Evolutionary conservation across 2,113 vertebrate genomes (phyloP), one percentile per base, ranked within the genome.

Genomic region (Corythaeola cristata): DNA sequence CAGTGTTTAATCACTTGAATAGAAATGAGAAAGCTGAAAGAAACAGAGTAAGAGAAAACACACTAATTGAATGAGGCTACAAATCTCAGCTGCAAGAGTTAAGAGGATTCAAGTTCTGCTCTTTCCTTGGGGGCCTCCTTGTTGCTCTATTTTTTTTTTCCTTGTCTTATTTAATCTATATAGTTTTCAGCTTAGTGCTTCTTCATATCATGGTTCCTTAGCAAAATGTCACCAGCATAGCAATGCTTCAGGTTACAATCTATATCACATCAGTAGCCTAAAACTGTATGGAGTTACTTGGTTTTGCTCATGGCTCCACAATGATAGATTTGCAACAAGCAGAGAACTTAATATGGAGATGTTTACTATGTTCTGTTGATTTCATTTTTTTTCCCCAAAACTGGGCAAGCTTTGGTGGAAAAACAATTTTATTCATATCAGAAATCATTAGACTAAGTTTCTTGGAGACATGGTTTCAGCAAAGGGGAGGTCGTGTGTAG

Each of bases 161-260:
- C 17, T 27, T 71, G 56, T 86, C 88, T 78, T 89, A 44, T n/a
- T 86, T 92, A 89, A 92, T 93, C 88, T 81, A 41, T 90, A 45
- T 5, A 30, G 33, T 84, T 92, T 95, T 95, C 45, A 55, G 28
- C 35, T 62, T 88, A 45, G 41, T 83, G 35, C 53, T 86, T 74
- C 35, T 89, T 93, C 19, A 5, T 67, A 47, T 77, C 24, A 8
- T 86, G 52, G 37, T 67, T 88, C 41, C 41, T 83, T 85, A 82
- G 44, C 49, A 68, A 79, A 91, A 94, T 85, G 68, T 93, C 76
- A 94, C 50, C 63, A 77, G 47, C 59, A 50, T 41, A 77, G 82
- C 64, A 85, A 12, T 77, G 67, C 82, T 93, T 88, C 33, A 60
- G 56, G 56, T 92, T 81, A 64, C 17, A 84, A 21, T 81, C 67